Conservation (phyloP, 92 coral and sea anemone genomes). For the Metridium senile region DNA sequence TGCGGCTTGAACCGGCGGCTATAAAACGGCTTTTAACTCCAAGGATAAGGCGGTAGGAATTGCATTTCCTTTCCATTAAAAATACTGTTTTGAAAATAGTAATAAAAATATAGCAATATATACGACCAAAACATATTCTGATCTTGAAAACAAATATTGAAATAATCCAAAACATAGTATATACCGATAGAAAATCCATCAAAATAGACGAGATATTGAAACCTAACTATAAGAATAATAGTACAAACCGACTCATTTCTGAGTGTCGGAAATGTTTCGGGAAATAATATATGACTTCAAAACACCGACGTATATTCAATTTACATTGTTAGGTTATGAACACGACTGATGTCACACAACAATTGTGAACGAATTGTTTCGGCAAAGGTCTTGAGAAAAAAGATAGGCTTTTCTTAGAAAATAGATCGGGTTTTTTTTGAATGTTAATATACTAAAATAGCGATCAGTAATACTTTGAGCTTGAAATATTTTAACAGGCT, state of each 20-base stretch:
- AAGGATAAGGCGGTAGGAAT: not conserved
- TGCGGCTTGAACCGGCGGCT: too few relatives aligned
- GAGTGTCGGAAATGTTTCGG: not conserved
- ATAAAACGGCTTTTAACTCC: not conserved
- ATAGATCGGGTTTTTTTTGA: too few relatives aligned
- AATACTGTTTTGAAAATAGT: not conserved
- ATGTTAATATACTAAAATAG: too few relatives aligned
- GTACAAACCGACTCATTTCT: not conserved
- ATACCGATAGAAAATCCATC: not conserved
- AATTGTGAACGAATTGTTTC: not conserved
- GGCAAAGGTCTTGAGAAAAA: not conserved
- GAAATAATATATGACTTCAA: not conserved
- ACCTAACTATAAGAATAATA: not conserved
- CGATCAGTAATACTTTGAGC: too few relatives aligned
- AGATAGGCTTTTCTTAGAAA: too few relatives aligned
- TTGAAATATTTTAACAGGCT: too few relatives aligned
- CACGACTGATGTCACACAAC: not conserved
- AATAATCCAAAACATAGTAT: not conserved
- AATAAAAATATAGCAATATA: not conserved
- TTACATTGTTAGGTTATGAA: not conserved
- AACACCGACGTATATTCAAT: not conserved
- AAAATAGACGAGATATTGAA: not conserved
- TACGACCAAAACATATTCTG: not conserved
- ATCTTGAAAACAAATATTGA: not conserved
- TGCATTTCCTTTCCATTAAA: not conserved